Evolutionary conservation across 2,797 vertebrate species (phyloP), one percentile per base, ranked within the genome.

Genomic region (Brachyalestes nurse): DNA sequence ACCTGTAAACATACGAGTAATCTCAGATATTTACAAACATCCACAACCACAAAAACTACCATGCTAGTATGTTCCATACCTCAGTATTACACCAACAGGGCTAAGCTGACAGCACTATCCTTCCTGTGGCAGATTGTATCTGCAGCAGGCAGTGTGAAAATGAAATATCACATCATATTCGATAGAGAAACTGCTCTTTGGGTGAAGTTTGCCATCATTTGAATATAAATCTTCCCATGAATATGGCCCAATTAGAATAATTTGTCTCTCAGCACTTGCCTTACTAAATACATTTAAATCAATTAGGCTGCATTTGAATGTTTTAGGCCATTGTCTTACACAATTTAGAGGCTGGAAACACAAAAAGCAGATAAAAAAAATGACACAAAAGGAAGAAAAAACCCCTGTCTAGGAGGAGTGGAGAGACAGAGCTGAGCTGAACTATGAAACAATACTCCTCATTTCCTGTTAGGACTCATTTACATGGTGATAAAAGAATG

Each of bases 231-330:
- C 79, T 78, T 74, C 82, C 87, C 83, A 86, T 89, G 86, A 89
- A 91, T 87, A 88, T 78, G 84, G 69, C 82, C 86, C 86, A 92
- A 91, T 92, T 88, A 91, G 78, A 77, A 84, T 84, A 89, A 90
- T 91, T 90, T 88, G 77, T 83, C 90, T 90, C 19, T 19, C 81
- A 85, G 77, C 71, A 61, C 82, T 13, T 0, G 76, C 87, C 91
- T 86, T 91, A 91, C 88, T 89, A 82, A 91, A 93, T 93, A 91
- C 86, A 91, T 92, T 93, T 90, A 87, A 91, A 92, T 93, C 88
- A 75, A 92, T 94, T 92, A 91, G 85, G 86, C 90, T 90, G 88
- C 82, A 90, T 92, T 91, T 90, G 87, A 92, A 89, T 88, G 88
- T 84, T 83, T 87, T 86, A 87, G 66, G 73, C 78, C 61, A 77